Percentiles rank a stretch among this genome's conserved stretches.
These are phyloP conservation scores for Drosophila meridiana DNA, from an alignment of 2,888 invertebrate species.

Conservation along the genomic window DNA sequence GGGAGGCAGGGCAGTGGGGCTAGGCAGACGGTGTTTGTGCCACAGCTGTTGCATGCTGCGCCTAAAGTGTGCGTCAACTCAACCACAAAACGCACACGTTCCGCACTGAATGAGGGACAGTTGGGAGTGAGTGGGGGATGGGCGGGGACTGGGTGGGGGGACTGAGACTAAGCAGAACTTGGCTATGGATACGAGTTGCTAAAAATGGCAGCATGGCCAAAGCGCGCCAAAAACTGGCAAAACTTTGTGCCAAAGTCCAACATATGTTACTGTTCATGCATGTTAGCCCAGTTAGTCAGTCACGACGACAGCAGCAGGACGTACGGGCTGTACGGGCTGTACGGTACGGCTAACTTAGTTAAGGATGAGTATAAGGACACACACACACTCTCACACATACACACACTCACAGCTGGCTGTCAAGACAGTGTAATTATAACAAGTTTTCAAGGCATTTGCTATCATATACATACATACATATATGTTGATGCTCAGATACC, in stretches of 20 bases:
- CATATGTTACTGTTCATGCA: slow-evolving; percentile 76
- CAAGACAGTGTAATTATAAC: slow-evolving; percentile 72
- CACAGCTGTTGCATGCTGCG: slow-evolving; percentile 74
- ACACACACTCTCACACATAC: slow-evolving; percentile 21
- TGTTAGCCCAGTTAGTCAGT: slow-evolving; percentile 58
- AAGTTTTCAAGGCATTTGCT: slow-evolving; percentile 75
- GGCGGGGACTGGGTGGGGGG: neutral
- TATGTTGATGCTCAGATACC: slow-evolving; percentile 24
- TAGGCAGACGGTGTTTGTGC: slow-evolving; percentile 15
- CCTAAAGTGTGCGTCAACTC: slow-evolving; percentile 73
- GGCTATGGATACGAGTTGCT: slow-evolving; percentile 29
- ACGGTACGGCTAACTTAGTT: slow-evolving; percentile 42
- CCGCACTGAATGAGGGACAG: slow-evolving; percentile 36
- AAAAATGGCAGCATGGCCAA: slow-evolving; percentile 45
- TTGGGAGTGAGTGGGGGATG: too few species aligned
- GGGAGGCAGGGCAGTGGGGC: neutral
- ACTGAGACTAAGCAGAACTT: neutral
- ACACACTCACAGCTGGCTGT: slow-evolving; percentile 31
- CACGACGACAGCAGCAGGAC: slow-evolving; percentile 21
- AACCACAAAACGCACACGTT: slow-evolving; percentile 78
- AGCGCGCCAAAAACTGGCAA: slow-evolving; percentile 56
- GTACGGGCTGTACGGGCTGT: slow-evolving; percentile 4
- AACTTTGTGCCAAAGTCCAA: slow-evolving; percentile 74
- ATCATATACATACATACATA: slow-evolving; percentile 4
- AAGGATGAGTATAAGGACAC: slow-evolving; percentile 17